These are phyloP conservation scores for Aspidoscelis tigris DNA, from an alignment of 2,113 vertebrate species.

Conservation along the genomic window DNA sequence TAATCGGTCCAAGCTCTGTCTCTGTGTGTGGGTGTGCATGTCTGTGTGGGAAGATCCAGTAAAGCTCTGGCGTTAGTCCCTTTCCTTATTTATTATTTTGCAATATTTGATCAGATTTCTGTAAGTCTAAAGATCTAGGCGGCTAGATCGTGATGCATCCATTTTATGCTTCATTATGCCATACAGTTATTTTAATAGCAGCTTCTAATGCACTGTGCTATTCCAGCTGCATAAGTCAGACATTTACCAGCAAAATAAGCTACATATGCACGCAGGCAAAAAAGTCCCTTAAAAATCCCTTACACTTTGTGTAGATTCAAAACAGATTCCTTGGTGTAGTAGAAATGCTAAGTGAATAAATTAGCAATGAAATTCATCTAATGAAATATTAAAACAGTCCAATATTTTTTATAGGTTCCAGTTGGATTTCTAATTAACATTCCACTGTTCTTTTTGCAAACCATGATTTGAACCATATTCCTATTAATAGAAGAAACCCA, in stretches of 20 bases:
- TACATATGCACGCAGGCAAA: background rate
- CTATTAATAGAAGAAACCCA: slow-evolving; percentile 31
- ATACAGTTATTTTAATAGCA: slow-evolving; percentile 60
- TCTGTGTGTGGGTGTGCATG: slow-evolving; percentile 11
- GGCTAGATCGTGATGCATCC: slow-evolving; percentile 53
- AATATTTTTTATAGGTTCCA: slow-evolving; percentile 51
- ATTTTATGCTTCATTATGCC: slow-evolving; percentile 62
- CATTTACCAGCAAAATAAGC: slow-evolving; percentile 47
- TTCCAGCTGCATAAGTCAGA: slow-evolving; percentile 57
- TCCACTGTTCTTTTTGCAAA: slow-evolving; percentile 55
- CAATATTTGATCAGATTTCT: slow-evolving; percentile 58
- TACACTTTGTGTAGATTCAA: slow-evolving; percentile 51
- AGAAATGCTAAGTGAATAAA: slow-evolving; percentile 41
- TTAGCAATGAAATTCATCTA: slow-evolving; percentile 49
- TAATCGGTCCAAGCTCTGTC: slow-evolving; percentile 54
- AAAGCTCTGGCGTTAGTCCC: slow-evolving; percentile 39
- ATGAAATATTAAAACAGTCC: slow-evolving; percentile 37
- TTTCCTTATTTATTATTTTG: slow-evolving; percentile 70
- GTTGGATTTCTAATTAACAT: slow-evolving; percentile 46
- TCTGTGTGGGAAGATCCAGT: slow-evolving; percentile 27
- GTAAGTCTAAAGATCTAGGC: slow-evolving; percentile 63
- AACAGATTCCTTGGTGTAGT: slow-evolving; percentile 53
- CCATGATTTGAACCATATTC: slow-evolving; percentile 51
- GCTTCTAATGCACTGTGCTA: slow-evolving; percentile 42
- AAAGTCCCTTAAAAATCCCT: background rate